Base-by-base conservation (phyloP, 2,888 invertebrate species). In the Odontomyia ornata region DNA sequence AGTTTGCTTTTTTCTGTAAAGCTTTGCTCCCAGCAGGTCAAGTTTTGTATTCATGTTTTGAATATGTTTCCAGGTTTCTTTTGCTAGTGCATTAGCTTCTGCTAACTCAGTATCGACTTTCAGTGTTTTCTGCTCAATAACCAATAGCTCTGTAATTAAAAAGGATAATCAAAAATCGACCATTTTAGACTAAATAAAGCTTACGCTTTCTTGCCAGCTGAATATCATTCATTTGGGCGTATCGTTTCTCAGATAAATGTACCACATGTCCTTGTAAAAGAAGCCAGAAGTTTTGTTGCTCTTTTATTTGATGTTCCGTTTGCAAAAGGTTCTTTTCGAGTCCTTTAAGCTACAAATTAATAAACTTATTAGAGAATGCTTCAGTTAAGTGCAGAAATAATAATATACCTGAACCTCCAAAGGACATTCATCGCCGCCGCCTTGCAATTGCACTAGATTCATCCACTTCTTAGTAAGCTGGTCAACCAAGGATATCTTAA, bases 91-190 rank as follows among this genome's bases (percentile, higher is more conserved):
- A 28, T 85, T 83, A 15, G 91, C 88, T 11, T 87, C 85, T 23
- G 91, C 91, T 3, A 92, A 85, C 65, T 93, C 91, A 76, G 89
- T 89, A 79, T 91, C 91, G 30, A 93, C 88, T 82, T 92, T 92
- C 81, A 92, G 86, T 71, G 91, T 91, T 82, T 94, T 95, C 81
- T 95, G 93, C 62, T 93, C 92, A 84, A 94, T 90, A 76, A 95
- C 84, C 69, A 85, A 83, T 0, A 86, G 77, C 75, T 86, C 86
- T 86, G 79, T 15, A 79, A 78, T 78, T n/a, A 56, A 67, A 9
- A n/a, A n/a, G n/a, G 82, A 79, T 23, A 30, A 36, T 18, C 65
- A 27, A 64, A 28, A 28, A 30, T n/a, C 11, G 5, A 30, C 1
- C 15, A 3, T 13, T n/a, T n/a, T 57, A 65, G 52, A 23, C 5